phyloP scores from a whole-genome alignment of 2,113 vertebrate species.

The Tiliqua scincoides region DNA sequence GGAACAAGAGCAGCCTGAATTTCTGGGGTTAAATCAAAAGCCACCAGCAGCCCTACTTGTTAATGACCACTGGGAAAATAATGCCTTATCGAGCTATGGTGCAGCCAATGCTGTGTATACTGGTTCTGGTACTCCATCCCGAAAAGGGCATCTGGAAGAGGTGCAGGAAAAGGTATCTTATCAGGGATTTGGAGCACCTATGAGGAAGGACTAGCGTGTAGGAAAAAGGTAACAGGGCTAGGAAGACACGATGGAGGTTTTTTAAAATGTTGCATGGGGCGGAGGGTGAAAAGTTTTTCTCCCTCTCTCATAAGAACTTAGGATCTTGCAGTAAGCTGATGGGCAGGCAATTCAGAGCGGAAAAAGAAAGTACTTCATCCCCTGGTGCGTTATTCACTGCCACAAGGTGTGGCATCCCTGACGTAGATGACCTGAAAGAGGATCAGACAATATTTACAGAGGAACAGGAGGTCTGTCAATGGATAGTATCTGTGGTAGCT shows the following conservation, averaged over 20 bases:
- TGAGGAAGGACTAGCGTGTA: background rate
- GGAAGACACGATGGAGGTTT: background rate
- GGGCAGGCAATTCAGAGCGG: background rate
- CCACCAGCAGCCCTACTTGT: no score
- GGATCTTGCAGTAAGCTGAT: background rate
- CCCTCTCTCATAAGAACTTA: background rate
- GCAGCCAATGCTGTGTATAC: no score
- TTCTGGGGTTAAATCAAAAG: no score
- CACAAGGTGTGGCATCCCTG: background rate
- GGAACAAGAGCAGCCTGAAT: no score
- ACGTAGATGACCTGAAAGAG: background rate
- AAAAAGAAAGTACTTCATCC: background rate
- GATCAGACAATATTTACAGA: background rate
- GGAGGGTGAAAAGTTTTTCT: background rate
- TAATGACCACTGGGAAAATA: no score
- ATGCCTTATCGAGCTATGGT: no score
- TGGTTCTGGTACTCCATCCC: no score
- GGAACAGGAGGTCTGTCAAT: no score
- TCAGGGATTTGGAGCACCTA: background rate
- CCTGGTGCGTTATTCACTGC: no score
- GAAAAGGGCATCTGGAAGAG: no score
- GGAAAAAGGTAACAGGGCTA: background rate
- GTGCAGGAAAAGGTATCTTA: no score
- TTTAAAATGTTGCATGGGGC: background rate
- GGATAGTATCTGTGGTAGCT: background rate